Evolutionary conservation across 2,113 vertebrate species (phyloP).

Genomic region (Chiloscyllium plagiosum): DNA sequence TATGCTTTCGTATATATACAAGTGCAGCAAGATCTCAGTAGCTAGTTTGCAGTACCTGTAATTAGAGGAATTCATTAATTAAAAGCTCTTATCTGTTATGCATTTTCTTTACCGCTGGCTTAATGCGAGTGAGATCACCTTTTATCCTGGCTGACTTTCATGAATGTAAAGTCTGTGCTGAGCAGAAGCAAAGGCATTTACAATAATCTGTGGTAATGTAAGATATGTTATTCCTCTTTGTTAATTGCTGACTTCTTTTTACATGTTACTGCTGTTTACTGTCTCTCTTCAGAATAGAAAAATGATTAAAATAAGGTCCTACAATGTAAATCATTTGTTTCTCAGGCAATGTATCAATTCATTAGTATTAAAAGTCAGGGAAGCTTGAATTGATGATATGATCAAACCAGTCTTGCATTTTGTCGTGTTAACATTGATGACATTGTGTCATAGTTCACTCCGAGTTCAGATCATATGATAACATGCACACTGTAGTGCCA

Average conservation of each 20-base stretch:
- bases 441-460: background rate
- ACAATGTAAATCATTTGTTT: background rate
- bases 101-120: background rate
- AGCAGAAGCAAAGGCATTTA: conserved; percentile 34
- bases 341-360: conserved; percentile 8
- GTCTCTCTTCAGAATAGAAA: conserved; percentile 3
- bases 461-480: background rate
- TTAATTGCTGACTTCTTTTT: conserved; percentile 5
- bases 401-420: background rate
- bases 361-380: background rate
- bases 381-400: background rate
- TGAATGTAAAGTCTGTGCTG: background rate
- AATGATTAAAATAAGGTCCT: background rate
- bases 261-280: conserved; percentile 21
- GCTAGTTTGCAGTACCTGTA: conserved; percentile 30
- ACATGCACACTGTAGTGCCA: background rate
- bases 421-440: background rate
- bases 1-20: conserved; percentile 36
- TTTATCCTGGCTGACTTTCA: background rate
- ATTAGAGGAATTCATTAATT: conserved; percentile 31
- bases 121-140: background rate
- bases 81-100: conserved; percentile 21
- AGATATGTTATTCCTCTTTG: conserved; percentile 21
- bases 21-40: conserved; percentile 30
- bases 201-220: conserved; percentile 23